Evolutionary conservation across 1,140 invertebrate genomes (phyloP).

Genomic region (Hestina assimilis): DNA sequence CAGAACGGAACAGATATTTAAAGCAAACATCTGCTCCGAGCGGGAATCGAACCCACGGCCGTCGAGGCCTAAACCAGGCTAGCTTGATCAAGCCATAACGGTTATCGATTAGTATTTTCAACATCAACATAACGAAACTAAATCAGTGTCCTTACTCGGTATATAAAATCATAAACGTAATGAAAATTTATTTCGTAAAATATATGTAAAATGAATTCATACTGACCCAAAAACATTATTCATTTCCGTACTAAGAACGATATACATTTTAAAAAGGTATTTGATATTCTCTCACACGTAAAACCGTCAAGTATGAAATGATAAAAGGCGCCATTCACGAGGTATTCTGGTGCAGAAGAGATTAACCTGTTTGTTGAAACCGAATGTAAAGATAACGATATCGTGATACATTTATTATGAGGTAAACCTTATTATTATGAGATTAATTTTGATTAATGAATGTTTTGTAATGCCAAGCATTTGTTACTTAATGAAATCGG

Average conservation of each 20-base stretch:
- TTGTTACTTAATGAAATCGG: constrained; percentile 20
- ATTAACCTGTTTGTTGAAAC: constrained; percentile 27
- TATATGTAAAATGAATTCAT: not conserved
- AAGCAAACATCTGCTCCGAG: too few relatives aligned
- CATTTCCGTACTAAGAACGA: constrained; percentile 1
- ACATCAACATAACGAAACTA: too few relatives aligned
- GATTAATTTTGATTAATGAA: constrained; percentile 19
- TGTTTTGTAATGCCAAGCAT: constrained; percentile 3
- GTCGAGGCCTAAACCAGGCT: too few relatives aligned
- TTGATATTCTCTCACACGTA: constrained; percentile 17
- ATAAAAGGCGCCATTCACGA: constrained; percentile 16
- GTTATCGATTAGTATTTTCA: too few relatives aligned
- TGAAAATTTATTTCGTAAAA: too few relatives aligned
- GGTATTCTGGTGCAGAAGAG: constrained; percentile 20
- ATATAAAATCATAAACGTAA: too few relatives aligned
- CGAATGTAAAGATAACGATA: constrained; percentile 19
- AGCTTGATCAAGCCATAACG: too few relatives aligned
- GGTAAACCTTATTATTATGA: constrained; percentile 18
- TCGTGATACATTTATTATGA: constrained; percentile 17
- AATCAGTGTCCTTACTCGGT: too few relatives aligned
- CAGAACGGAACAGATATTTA: too few relatives aligned
- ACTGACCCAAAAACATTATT: constrained; percentile 1
- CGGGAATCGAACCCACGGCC: too few relatives aligned
- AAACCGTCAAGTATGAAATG: constrained; percentile 17
- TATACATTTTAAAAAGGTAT: constrained; percentile 8